Evolutionary conservation across 2,113 vertebrate genomes (phyloP).

Genomic region (Tachysurus vachellii): DNA sequence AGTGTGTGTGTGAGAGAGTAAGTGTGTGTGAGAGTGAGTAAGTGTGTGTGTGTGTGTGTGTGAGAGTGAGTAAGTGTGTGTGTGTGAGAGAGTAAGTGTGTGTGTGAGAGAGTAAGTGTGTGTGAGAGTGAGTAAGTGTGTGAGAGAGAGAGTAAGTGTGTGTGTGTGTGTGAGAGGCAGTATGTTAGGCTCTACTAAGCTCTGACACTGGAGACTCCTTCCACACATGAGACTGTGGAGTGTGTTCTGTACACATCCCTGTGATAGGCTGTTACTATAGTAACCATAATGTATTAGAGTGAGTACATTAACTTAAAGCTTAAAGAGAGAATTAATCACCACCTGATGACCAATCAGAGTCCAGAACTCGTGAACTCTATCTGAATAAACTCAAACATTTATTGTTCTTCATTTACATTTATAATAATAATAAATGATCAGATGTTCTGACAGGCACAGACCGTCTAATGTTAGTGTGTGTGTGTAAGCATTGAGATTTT

Average conservation of each 20-base stretch:
- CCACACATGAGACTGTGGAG: too few species aligned
- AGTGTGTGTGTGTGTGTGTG: too few species aligned
- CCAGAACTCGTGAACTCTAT: background rate
- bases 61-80: too few species aligned
- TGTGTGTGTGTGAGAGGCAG: background rate
- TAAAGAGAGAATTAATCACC: background rate
- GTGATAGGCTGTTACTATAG: background rate
- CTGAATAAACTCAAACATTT: too few species aligned
- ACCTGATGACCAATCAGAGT: background rate
- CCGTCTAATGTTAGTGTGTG: too few species aligned
- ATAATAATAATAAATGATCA: too few species aligned
- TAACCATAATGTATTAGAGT: background rate
- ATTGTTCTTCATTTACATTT: too few species aligned
- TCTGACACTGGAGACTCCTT: background rate
- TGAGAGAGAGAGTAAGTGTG: background rate
- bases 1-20: constrained; percentile 2
- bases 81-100: too few species aligned
- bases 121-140: background rate
- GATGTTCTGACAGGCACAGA: too few species aligned
- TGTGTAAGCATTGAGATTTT: background rate
- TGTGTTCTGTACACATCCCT: too few species aligned
- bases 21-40: too few species aligned
- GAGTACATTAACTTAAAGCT: background rate
- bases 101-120: too few species aligned
- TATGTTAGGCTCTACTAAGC: background rate